Conservation (phyloP, 1,140 invertebrate species). For the Macrocentrus cingulum region DNA sequence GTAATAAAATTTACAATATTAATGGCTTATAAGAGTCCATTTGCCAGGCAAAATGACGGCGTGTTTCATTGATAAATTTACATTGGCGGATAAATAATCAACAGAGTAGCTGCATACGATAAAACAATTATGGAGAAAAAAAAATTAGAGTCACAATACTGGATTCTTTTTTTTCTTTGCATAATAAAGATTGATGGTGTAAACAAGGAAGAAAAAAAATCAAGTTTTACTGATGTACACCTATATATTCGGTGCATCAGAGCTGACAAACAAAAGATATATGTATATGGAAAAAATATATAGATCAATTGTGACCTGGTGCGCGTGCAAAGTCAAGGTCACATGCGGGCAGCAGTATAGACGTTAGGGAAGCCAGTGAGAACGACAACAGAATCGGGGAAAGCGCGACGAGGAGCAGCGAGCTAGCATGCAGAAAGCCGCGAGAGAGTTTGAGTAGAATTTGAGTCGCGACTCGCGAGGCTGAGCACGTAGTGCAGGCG, state of each 20-base stretch:
- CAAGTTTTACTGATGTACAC: no score
- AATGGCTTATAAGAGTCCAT: no score
- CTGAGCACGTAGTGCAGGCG: conserved; percentile 53
- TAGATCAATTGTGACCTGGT: conserved; percentile 14
- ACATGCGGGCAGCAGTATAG: conserved; percentile 26
- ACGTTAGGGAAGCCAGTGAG: conserved; percentile 27
- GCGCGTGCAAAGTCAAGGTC: conserved; percentile 28
- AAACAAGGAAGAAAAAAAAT: no score
- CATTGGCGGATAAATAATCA: no score
- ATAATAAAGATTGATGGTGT: no score
- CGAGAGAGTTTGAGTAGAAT: conserved; percentile 56
- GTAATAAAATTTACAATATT: no score
- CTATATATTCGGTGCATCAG: not conserved
- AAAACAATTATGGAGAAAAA: no score
- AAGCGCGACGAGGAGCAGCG: conserved; percentile 36
- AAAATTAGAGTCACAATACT: no score
- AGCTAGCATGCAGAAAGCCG: conserved; percentile 50
- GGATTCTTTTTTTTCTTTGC: no score
- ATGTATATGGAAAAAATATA: conserved; percentile 18
- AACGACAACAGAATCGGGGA: conserved; percentile 35
- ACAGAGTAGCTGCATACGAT: no score
- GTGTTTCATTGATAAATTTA: no score
- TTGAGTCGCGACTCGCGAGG: conserved; percentile 55
- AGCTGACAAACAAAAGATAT: conserved; percentile 7
- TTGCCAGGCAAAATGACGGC: no score